These are phyloP conservation scores for Amphiura filiformis DNA, from an alignment of 35 echinoderm and acorn worm genomes.

Conservation along the genomic window DNA sequence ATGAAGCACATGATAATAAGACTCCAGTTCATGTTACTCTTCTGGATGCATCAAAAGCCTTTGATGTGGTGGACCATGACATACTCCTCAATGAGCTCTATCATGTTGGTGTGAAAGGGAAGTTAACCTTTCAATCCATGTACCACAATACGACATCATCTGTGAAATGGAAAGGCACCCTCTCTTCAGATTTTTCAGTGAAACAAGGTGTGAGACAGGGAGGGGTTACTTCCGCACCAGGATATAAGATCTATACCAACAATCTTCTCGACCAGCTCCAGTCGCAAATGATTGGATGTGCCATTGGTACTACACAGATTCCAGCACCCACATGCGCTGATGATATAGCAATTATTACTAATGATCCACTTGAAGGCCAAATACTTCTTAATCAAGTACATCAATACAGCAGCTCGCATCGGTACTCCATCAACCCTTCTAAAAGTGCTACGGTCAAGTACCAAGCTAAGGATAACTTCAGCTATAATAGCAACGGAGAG, in stretches of 20 bases:
- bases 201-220: constrained; percentile 4
- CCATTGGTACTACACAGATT: background rate
- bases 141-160: background rate
- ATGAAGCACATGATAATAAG: background rate
- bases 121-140: background rate
- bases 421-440: background rate
- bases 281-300: background rate
- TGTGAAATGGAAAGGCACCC: background rate
- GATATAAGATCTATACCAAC: background rate
- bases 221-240: background rate
- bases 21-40: background rate
- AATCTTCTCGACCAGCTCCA: background rate
- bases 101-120: background rate
- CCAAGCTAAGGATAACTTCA: background rate
- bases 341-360: background rate
- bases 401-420: background rate
- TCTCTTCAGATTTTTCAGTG: background rate
- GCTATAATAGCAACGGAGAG: background rate
- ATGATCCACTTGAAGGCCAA: background rate
- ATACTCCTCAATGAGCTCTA: constrained; percentile 1
- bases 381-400: background rate
- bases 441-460: background rate
- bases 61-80: background rate
- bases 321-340: background rate
- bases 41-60: background rate